Evolutionary conservation across 2,113 vertebrate species (phyloP).

Genomic region (human): GRCh38 chr7:308001-308500

Average conservation of each 20-base stretch:
- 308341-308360: background rate
- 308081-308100: background rate
- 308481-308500: too few relatives aligned
- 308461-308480: too few relatives aligned
- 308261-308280: background rate
- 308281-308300: background rate
- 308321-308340: background rate
- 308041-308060: background rate
- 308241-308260: background rate
- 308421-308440: too few relatives aligned
- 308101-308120: background rate
- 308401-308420: too few relatives aligned
- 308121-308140: background rate
- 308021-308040: background rate
- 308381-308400: too few relatives aligned
- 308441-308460: too few relatives aligned
- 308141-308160: background rate
- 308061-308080: background rate
- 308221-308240: background rate
- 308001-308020: background rate
- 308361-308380: too few relatives aligned
- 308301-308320: rapidly evolving
- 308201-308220: background rate
- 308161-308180: background rate
- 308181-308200: background rate